A percentile compares a stretch with the other conserved stretches of the same genome.
These are phyloP conservation scores for Pedicia rivosa DNA, from an alignment of 2,888 invertebrate species.

Conservation along the genomic window DNA sequence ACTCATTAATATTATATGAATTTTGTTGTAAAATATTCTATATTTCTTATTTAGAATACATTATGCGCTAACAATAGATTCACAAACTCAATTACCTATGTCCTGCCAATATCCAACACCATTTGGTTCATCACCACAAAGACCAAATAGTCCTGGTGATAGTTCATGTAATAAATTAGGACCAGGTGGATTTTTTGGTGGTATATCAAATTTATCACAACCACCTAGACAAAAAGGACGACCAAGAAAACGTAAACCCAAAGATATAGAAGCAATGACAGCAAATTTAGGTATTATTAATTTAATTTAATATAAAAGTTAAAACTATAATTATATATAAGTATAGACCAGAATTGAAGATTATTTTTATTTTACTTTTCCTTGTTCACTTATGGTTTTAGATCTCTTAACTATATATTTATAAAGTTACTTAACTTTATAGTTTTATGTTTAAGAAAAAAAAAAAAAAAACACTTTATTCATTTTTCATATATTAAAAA, in stretches of 20 bases:
- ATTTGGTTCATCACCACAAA: constrained; percentile 29
- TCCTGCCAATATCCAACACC: constrained; percentile 40
- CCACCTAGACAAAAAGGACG: constrained; percentile 78
- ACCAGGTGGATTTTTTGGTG: constrained; percentile 36
- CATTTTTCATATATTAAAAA: too few relatives aligned
- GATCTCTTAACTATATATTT: too few relatives aligned
- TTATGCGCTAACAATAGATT: constrained; percentile 26
- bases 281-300: constrained; percentile 76
- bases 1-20: background rate
- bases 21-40: background rate
- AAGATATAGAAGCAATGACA: constrained; percentile 74
- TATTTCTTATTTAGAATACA: constrained; percentile 21
- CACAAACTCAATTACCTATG: constrained; percentile 24
- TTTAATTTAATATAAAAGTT: too few relatives aligned
- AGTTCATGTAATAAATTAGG: constrained; percentile 13
- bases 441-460: too few relatives aligned
- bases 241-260: constrained; percentile 83
- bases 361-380: too few relatives aligned
- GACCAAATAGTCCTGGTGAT: constrained; percentile 29
- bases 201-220: constrained; percentile 40
- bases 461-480: too few relatives aligned
- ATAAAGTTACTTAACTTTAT: too few relatives aligned
- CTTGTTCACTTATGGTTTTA: too few relatives aligned
- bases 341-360: too few relatives aligned
- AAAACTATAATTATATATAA: too few relatives aligned